Percentiles rank a stretch among this genome's conserved stretches.
These are phyloP conservation scores for Standfussiana lucernea DNA, from an alignment of 2,888 invertebrate genomes.

Conservation along the genomic window DNA sequence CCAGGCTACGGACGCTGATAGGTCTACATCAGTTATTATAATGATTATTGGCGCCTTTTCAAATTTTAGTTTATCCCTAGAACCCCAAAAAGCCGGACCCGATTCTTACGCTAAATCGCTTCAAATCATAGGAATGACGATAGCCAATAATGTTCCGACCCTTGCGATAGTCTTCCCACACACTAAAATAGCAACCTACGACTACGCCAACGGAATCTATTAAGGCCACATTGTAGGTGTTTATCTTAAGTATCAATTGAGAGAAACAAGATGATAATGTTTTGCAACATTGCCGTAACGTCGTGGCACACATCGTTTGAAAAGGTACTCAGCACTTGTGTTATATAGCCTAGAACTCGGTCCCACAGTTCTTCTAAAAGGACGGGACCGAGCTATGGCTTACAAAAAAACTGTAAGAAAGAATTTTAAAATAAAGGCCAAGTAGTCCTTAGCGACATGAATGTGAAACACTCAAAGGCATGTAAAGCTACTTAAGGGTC, in stretches of 20 bases:
- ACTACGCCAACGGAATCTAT: background rate
- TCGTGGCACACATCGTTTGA: conserved; percentile 3
- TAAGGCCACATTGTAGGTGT: background rate
- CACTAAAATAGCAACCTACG: background rate
- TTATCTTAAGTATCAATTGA: conserved; percentile 28
- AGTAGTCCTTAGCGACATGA: conserved; percentile 47
- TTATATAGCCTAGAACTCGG: background rate
- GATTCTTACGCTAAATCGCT: background rate
- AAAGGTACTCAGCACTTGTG: conserved; percentile 5
- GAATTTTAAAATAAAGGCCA: conserved; percentile 41
- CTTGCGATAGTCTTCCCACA: background rate
- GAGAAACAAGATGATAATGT: conserved; percentile 13
- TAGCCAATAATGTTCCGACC: background rate
- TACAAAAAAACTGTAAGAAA: conserved; percentile 26
- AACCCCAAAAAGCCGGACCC: background rate
- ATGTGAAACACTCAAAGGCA: conserved; percentile 41
- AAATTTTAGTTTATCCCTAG: background rate
- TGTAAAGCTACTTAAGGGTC: conserved; percentile 45
- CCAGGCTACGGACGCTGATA: no score
- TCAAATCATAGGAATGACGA: conserved; percentile 1
- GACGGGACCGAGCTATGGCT: conserved; percentile 3
- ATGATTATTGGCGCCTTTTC: background rate
- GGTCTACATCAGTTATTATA: no score
- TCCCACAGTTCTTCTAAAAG: background rate
- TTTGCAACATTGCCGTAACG: background rate